Base-by-base conservation (phyloP, 2,888 invertebrate genomes). In the Drosophila nr. fundita region DNA sequence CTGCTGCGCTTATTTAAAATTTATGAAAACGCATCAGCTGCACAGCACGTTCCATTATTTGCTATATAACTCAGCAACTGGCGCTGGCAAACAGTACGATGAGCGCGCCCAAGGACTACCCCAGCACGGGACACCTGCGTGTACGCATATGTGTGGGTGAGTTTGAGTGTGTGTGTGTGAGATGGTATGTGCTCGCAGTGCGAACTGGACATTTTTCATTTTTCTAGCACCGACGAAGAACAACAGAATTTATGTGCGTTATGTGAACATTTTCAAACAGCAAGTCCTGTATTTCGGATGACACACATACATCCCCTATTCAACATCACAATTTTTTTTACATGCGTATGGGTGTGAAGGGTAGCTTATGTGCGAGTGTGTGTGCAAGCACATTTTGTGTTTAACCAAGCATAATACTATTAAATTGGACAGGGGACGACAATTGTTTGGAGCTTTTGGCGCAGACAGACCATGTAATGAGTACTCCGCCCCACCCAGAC, bases 1-100 rank as follows among this genome's bases (percentile, higher is more conserved):
- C 55, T 82, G 88, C 74, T 85, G 80, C 78, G 80, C 70, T 87
- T 90, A 84, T 90, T 89, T 89, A 67, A 90, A 89, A 87, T 87
- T 87, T 90, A 87, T 87, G 89, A 90, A 90, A 87, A 89, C 87
- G 87, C 87, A 87, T 87, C 87, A 87, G 87, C 82, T 89, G 90
- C 90, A 89, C 88, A 80, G 87, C 87, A 87, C 87, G 90, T 90
- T 76, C 89, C 83, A 90, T 79, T 90, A 87, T 88, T 88, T 90
- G 89, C 87, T 69, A 80, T 83, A 90, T 91, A 90, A 91, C 88
- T 88, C 84, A 90, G 77, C 77, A 73, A 78, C 87, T 83, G 76
- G 87, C 80, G 76, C 73, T 72, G 69, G 72, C 89, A 87, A 90
- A 90, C 78, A 80, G 83, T 66, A 68, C 58, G 72, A 59, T 68